Conservation (phyloP, 92 coral and sea anemone genomes). For the Paragorgia papillata region DNA sequence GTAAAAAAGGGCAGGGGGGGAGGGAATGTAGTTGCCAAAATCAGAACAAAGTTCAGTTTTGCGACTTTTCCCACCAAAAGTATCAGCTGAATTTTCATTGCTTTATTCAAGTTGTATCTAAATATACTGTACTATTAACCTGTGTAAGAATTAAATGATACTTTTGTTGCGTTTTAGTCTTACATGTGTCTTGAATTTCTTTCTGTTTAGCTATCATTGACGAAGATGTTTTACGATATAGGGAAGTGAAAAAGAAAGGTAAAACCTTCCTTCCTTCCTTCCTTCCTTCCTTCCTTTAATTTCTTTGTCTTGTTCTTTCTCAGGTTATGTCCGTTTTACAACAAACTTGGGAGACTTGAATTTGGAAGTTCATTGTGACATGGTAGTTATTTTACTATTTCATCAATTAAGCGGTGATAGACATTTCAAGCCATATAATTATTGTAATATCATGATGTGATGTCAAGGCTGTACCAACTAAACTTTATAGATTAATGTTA, state of each 20-base stretch:
- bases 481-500: too few species aligned
- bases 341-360: conserved; percentile 93
- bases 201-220: conserved; percentile 76
- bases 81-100: too few species aligned
- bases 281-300: neutral
- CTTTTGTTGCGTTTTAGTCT: neutral
- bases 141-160: too few species aligned
- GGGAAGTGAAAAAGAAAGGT: conserved; percentile 99
- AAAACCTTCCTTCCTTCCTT: neutral
- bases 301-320: neutral
- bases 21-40: too few species aligned
- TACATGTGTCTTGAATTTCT: neutral
- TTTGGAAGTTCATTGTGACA: conserved; percentile 92
- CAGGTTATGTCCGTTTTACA: conserved; percentile 93
- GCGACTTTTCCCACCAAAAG: too few species aligned
- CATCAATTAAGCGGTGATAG: neutral
- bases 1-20: too few species aligned
- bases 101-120: too few species aligned
- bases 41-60: too few species aligned
- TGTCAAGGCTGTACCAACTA: too few species aligned
- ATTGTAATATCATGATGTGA: too few species aligned
- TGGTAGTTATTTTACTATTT: conserved; percentile 54
- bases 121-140: too few species aligned
- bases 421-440: neutral
- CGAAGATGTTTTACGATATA: conserved; percentile 79